Conservation (phyloP, 2,888 invertebrate genomes). For the Orthosia gothica region DNA sequence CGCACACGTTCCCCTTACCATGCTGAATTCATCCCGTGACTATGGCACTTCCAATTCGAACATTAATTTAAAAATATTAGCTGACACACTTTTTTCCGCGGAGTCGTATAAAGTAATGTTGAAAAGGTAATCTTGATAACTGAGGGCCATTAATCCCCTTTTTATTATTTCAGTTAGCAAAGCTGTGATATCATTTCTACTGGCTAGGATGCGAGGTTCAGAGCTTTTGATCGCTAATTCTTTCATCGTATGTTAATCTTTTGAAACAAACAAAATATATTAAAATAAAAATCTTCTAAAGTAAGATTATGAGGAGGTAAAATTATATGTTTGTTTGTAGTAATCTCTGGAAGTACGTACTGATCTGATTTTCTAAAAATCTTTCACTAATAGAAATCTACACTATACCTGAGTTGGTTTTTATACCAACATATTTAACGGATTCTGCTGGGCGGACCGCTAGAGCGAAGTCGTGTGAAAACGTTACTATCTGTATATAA, state of each 20-base stretch:
- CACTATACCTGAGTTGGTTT: too few relatives aligned
- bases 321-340: too few relatives aligned
- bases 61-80: conserved; percentile 80
- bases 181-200: conserved; percentile 38
- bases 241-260: conserved; percentile 3
- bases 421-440: too few relatives aligned
- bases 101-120: conserved; percentile 49
- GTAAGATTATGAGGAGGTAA: too few relatives aligned
- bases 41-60: conserved; percentile 82
- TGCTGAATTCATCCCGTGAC: conserved; percentile 79
- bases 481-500: too few relatives aligned
- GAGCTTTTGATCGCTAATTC: conserved; percentile 13
- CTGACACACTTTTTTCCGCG: conserved; percentile 68
- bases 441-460: too few relatives aligned
- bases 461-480: too few relatives aligned
- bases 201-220: conserved; percentile 20
- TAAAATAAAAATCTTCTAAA: neutral
- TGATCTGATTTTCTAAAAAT: too few relatives aligned
- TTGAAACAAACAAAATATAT: neutral
- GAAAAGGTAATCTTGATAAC: conserved; percentile 59
- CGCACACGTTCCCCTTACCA: conserved; percentile 69
- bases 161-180: conserved; percentile 52
- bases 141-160: conserved; percentile 47
- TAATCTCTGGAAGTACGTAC: too few relatives aligned
- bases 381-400: too few relatives aligned